Conservation (phyloP, 2,113 vertebrate genomes). For the Cyphomyrus plagiostoma region DNA sequence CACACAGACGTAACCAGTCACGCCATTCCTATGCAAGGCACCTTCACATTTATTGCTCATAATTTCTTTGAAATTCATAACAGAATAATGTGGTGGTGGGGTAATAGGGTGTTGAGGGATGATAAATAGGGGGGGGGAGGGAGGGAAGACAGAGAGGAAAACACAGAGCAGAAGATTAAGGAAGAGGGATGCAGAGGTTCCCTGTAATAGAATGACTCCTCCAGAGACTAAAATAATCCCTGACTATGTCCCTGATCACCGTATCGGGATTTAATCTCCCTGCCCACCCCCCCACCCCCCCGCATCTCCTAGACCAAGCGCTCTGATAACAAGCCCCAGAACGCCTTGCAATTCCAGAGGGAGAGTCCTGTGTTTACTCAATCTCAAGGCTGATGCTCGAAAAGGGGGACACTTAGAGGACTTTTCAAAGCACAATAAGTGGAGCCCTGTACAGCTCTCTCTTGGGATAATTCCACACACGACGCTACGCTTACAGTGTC, state of each 20-base stretch:
- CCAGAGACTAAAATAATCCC: conserved; percentile 23
- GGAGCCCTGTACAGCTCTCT: neutral
- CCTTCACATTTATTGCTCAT: neutral
- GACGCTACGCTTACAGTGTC: neutral
- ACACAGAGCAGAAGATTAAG: neutral
- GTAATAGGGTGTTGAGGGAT: neutral
- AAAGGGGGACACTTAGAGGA: neutral
- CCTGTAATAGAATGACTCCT: conserved; percentile 36
- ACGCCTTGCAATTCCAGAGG: neutral
- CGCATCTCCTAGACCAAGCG: neutral
- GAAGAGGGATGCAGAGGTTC: conserved; percentile 7
- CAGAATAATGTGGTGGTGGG: neutral
- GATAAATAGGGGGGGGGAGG: neutral
- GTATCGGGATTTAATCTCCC: conserved; percentile 43
- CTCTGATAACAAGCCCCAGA: conserved; percentile 12
- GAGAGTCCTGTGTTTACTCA: neutral
- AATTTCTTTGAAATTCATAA: conserved; percentile 11
- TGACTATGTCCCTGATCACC: conserved; percentile 15
- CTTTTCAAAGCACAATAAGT: neutral
- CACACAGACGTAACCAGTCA: neutral
- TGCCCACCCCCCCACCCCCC: neutral
- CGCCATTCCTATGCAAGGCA: neutral
- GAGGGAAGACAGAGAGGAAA: neutral
- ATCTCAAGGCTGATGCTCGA: neutral
- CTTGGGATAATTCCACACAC: neutral